Evolutionary conservation across 1,140 invertebrate species (phyloP).

Genomic region (Adelges cooleyi): DNA sequence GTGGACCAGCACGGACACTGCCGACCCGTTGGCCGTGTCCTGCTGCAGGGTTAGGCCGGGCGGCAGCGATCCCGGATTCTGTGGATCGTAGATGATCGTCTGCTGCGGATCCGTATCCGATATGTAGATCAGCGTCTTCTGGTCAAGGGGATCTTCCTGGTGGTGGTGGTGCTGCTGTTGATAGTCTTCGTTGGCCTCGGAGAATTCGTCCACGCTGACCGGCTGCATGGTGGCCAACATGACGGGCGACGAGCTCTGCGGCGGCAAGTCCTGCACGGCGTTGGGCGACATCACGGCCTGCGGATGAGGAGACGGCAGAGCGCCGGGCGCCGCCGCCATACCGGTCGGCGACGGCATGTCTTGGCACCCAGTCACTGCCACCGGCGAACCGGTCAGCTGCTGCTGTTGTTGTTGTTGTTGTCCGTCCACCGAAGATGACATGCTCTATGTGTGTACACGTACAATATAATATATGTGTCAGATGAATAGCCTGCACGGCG

Average conservation of each 20-base stretch:
- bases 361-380: background rate
- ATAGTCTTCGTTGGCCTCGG: conserved; percentile 30
- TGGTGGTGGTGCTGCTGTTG: conserved; percentile 8
- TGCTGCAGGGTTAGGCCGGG: conserved; percentile 15
- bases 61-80: conserved; percentile 12
- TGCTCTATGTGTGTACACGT: background rate
- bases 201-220: conserved; percentile 31
- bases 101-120: conserved; percentile 29
- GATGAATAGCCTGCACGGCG: background rate
- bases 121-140: conserved; percentile 31
- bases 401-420: conserved; percentile 2
- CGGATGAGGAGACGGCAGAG: conserved; percentile 26
- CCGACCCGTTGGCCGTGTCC: conserved; percentile 20
- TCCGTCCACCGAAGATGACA: conserved; percentile 19
- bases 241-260: conserved; percentile 31
- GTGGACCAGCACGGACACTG: conserved; percentile 33
- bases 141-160: conserved; percentile 19
- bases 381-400: background rate
- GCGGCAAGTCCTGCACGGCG: conserved; percentile 27
- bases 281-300: conserved; percentile 24
- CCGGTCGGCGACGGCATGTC: background rate
- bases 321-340: conserved; percentile 4
- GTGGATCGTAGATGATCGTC: conserved; percentile 31
- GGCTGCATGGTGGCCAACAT: conserved; percentile 35
- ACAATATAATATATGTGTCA: no score